Evolutionary conservation across 2,113 vertebrate species (phyloP).

Genomic region (Melanostigma gelatinosum): DNA sequence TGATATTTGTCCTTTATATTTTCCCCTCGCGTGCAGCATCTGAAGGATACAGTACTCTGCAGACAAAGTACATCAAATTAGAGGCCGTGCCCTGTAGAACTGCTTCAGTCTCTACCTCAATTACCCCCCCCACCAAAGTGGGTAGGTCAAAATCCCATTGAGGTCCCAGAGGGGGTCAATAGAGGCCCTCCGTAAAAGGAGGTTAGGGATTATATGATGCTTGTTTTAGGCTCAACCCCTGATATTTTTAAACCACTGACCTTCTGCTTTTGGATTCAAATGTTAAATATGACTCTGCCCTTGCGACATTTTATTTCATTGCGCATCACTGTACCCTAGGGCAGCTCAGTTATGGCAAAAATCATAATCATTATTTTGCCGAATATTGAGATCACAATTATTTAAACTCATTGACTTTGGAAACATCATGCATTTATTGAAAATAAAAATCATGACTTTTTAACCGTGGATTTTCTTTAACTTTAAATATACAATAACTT

Average conservation of each 20-base stretch:
- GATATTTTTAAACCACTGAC: conserved; percentile 2
- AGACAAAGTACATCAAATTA: conserved; percentile 8
- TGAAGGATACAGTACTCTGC: not conserved
- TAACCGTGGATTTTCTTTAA: not conserved
- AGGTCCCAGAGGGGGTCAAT: conserved; percentile 15
- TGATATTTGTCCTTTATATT: not conserved
- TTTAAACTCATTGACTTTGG: not conserved
- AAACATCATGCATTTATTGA: not conserved
- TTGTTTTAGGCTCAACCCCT: not conserved
- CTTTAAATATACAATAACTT: not conserved
- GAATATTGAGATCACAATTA: not conserved
- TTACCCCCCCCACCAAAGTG: conserved; percentile 34
- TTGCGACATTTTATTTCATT: conserved; percentile 3
- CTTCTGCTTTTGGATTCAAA: conserved; percentile 11
- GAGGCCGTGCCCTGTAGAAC: conserved; percentile 12
- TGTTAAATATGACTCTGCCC: not conserved
- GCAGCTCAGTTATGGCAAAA: not conserved
- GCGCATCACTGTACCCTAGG: not conserved
- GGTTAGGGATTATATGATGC: conserved; percentile 16
- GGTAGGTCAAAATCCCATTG: conserved; percentile 46
- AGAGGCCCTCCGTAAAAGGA: conserved; percentile 8
- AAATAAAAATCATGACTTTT: no score
- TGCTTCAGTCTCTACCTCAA: conserved; percentile 5
- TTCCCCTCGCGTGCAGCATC: conserved; percentile 14
- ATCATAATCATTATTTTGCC: not conserved